Evolutionary conservation across 2,797 vertebrate species (phyloP).

Genomic region (Helostoma temminkii): DNA sequence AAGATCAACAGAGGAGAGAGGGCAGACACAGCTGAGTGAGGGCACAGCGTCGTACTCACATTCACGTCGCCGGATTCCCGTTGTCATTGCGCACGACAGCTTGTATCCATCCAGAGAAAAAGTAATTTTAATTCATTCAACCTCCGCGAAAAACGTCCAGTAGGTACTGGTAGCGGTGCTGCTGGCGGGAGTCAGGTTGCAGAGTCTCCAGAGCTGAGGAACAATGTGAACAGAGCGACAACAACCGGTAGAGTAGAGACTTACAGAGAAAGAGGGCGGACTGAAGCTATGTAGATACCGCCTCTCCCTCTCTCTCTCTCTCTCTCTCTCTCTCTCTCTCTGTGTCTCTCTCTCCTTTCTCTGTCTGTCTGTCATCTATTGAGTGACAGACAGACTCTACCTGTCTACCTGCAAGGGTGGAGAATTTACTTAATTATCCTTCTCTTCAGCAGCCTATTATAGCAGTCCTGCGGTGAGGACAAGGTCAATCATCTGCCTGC

Average conservation of each 20-base stretch:
- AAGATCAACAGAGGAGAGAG: not conserved
- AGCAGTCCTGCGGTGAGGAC: too few species aligned
- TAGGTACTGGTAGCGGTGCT: rapidly evolving
- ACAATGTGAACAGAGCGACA: not conserved
- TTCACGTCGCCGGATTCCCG: not conserved
- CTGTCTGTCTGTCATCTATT: too few species aligned
- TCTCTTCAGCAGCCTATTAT: too few species aligned
- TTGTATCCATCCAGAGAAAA: constrained; percentile 19
- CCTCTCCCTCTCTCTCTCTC: too few species aligned
- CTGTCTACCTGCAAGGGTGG: too few species aligned
- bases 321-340: not conserved
- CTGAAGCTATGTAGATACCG: too few species aligned
- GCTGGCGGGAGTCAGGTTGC: not conserved
- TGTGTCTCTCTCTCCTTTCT: too few species aligned
- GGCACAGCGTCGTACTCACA: constrained; percentile 32
- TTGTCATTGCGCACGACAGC: not conserved
- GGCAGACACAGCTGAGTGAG: too few species aligned
- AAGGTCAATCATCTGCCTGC: too few species aligned
- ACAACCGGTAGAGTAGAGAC: constrained; percentile 19
- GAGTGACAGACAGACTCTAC: too few species aligned
- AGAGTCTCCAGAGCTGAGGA: not conserved
- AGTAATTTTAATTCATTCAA: not conserved
- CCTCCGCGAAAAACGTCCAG: not conserved
- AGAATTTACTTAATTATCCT: too few species aligned
- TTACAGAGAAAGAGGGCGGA: not conserved